phyloP scores from a whole-genome alignment of 2,888 invertebrate species.

The Glyphotaelius pellucidus region DNA sequence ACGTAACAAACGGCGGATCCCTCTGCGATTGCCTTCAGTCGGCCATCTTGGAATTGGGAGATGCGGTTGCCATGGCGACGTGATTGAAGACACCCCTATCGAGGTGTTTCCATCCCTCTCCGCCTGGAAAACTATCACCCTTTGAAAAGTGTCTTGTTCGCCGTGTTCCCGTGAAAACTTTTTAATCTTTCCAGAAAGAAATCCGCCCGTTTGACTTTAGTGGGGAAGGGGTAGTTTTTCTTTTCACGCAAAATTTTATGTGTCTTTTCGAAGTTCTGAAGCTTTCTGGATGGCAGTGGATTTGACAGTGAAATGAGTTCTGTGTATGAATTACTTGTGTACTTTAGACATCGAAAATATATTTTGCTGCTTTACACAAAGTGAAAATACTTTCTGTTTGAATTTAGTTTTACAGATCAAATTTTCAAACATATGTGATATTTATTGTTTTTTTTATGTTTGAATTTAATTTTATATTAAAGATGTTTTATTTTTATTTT shows the following conservation, averaged over 20 bases:
- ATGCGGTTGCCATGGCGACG: slow-evolving; percentile 60
- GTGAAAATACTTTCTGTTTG: neutral
- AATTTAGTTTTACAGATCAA: neutral
- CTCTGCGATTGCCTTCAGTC: slow-evolving; percentile 49
- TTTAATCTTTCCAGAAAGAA: slow-evolving; percentile 60
- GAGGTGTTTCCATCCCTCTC: slow-evolving; percentile 51
- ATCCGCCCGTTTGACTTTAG: slow-evolving; percentile 56
- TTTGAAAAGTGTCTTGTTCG: slow-evolving; percentile 47
- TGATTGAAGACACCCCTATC: slow-evolving; percentile 47
- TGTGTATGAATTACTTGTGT: neutral
- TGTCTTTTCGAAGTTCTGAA: slow-evolving; percentile 25
- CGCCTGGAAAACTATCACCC: slow-evolving; percentile 45
- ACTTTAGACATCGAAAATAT: neutral
- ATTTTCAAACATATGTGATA: neutral
- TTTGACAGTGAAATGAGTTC: slow-evolving; percentile 33
- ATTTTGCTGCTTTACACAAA: neutral
- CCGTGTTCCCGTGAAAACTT: slow-evolving; percentile 49
- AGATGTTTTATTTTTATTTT: no score
- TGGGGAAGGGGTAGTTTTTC: slow-evolving; percentile 51
- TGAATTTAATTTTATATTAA: neutral
- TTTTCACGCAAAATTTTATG: slow-evolving; percentile 49
- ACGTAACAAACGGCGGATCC: slow-evolving; percentile 50
- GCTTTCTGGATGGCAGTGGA: slow-evolving; percentile 4
- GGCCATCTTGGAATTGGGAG: slow-evolving; percentile 62
- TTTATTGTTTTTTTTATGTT: neutral